phyloP scores from a whole-genome alignment of 2,797 vertebrate species.

The Astyanax mexicanus region DNA sequence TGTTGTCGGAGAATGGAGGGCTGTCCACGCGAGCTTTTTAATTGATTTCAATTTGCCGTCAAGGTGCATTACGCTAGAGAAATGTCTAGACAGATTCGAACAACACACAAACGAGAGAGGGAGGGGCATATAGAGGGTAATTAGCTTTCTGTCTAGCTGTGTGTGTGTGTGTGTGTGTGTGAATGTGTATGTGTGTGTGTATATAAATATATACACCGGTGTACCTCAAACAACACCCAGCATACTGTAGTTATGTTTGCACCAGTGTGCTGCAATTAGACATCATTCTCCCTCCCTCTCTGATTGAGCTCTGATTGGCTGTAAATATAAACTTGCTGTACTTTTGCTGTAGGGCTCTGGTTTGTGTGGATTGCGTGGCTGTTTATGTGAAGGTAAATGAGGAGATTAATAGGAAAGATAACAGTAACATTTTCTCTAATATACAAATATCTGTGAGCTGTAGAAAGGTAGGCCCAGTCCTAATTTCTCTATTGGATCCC shows the following conservation, averaged over 20 bases:
- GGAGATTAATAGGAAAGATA: neutral
- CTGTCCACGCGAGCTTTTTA: conserved; percentile 51
- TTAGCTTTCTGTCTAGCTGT: conserved; percentile 47
- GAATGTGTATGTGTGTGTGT: neutral
- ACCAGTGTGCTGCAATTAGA: conserved; percentile 4
- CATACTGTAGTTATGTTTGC: neutral
- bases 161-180: conserved; percentile 14
- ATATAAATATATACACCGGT: too few relatives aligned
- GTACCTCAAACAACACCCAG: conserved; percentile 6
- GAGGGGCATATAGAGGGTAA: conserved; percentile 33
- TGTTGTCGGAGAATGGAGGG: conserved; percentile 47
- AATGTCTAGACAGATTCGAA: conserved; percentile 48
- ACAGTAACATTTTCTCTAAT: too few relatives aligned
- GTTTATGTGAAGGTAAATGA: neutral
- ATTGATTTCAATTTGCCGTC: conserved; percentile 62
- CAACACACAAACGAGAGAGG: conserved; percentile 38
- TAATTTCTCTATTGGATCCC: too few relatives aligned
- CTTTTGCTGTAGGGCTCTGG: neutral
- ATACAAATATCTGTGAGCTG: too few relatives aligned
- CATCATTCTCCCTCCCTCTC: neutral
- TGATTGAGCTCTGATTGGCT: neutral
- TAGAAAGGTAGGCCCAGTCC: too few relatives aligned
- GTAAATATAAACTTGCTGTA: neutral
- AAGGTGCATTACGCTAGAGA: conserved; percentile 55
- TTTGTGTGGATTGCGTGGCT: neutral